Conservation (phyloP, 2,888 invertebrate species). For the Tridacna gigas region DNA sequence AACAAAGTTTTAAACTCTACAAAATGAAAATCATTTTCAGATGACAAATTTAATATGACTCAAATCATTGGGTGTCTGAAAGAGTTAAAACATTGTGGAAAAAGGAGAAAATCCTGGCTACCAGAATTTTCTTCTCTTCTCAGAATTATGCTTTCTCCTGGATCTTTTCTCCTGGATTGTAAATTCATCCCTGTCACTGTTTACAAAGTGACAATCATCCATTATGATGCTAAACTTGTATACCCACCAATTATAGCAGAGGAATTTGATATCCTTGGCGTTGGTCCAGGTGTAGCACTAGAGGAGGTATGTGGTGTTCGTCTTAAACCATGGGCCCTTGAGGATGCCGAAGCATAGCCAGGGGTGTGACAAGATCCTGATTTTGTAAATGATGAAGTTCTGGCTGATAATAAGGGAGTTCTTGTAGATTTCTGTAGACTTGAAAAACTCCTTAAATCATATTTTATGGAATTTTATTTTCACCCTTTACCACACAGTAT, state of each 20-base stretch:
- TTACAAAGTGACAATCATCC: no score
- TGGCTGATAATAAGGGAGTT: slow-evolving; percentile 3
- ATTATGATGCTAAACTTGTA: no score
- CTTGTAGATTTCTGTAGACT: neutral
- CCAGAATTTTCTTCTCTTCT: neutral
- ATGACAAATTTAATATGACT: no score
- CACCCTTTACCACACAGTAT: no score
- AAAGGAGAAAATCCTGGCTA: neutral
- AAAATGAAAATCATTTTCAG: no score
- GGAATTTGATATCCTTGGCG: slow-evolving; percentile 55
- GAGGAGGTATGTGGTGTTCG: slow-evolving; percentile 42
- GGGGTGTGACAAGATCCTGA: slow-evolving; percentile 37
- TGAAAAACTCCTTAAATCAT: slow-evolving; percentile 3
- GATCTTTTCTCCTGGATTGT: no score
- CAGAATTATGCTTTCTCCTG: no score
- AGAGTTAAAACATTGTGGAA: neutral
- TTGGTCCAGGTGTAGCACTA: slow-evolving; percentile 57
- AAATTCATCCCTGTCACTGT: no score
- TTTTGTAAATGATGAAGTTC: slow-evolving; percentile 2
- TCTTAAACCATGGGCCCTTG: slow-evolving; percentile 47
- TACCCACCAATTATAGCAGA: slow-evolving; percentile 68
- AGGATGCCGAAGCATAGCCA: slow-evolving; percentile 13
- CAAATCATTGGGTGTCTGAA: neutral
- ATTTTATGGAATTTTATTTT: no score
- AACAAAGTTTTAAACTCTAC: no score